A percentile compares a stretch with the other conserved stretches of the same genome.
Evolutionary conservation across 2,888 invertebrate genomes (phyloP).

Genomic region (Dysmachus trigonus): DNA sequence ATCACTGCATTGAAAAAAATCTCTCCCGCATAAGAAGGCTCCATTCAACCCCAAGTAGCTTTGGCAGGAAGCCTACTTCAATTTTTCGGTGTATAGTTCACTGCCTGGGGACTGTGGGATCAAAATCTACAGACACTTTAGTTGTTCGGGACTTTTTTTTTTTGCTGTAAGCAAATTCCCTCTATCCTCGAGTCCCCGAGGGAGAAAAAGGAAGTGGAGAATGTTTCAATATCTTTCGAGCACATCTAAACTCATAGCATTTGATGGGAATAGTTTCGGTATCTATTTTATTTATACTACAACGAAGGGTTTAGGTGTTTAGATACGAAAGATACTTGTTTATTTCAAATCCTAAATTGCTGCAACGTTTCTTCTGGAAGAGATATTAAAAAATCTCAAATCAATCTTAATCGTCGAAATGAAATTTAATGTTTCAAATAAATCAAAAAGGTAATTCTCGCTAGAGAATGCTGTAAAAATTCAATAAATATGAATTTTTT

Average conservation of each 20-base stretch:
- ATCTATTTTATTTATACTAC: background rate
- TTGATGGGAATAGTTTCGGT: background rate
- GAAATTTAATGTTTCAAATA: too few relatives aligned
- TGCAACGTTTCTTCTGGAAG: too few relatives aligned
- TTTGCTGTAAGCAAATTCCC: background rate
- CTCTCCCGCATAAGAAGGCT: conserved; percentile 5
- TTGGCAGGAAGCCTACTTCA: background rate
- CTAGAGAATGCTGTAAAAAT: too few relatives aligned
- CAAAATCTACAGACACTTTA: background rate
- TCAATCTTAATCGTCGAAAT: too few relatives aligned
- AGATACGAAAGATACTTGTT: too few relatives aligned
- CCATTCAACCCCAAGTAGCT: conserved; percentile 4
- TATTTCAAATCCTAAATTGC: background rate
- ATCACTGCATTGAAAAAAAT: conserved; percentile 11
- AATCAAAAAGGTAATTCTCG: too few relatives aligned
- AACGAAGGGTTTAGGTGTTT: too few relatives aligned
- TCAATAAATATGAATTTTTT: too few relatives aligned
- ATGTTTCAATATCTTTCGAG: background rate
- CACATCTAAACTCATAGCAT: background rate
- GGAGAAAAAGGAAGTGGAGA: too few relatives aligned
- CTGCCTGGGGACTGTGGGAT: background rate
- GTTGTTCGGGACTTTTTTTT: background rate
- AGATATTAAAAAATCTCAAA: too few relatives aligned
- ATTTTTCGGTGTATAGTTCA: background rate
- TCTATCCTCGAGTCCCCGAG: background rate